Conservation (phyloP, 2,113 vertebrate genomes). For the Mobula birostris region DNA sequence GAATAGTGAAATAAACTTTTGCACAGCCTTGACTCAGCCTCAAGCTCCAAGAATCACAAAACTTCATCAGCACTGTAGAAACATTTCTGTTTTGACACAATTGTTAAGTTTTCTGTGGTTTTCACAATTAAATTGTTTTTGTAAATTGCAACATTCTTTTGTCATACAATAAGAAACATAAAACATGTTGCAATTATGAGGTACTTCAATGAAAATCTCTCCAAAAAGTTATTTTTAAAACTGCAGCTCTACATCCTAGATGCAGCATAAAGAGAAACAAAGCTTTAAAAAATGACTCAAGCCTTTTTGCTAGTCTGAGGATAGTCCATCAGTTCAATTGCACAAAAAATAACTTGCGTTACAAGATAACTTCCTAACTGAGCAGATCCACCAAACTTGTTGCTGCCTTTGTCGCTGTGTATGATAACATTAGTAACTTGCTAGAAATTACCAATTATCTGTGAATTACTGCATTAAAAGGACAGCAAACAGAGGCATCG, state of each 20-base stretch:
- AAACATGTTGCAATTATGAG: not conserved
- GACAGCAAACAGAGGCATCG: not conserved
- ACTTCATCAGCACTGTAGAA: no score
- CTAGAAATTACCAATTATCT: not conserved
- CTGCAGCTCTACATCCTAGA: not conserved
- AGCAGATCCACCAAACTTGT: not conserved
- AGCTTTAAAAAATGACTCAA: not conserved
- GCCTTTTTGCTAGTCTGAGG: not conserved
- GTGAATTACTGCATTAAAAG: no score
- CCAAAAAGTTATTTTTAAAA: not conserved
- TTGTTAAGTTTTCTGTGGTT: no score
- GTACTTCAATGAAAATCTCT: not conserved
- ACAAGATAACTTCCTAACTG: not conserved
- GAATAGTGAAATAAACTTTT: no score
- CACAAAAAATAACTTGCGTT: not conserved
- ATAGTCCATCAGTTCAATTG: not conserved
- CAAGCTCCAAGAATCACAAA: no score
- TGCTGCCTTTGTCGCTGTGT: not conserved
- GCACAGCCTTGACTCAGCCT: no score
- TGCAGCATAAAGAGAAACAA: not conserved
- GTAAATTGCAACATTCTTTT: not conserved
- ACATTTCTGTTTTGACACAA: no score
- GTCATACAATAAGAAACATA: not conserved
- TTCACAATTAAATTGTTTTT: not conserved
- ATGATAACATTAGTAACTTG: not conserved